These are phyloP conservation scores for Gryllus longicercus DNA, from an alignment of 2,888 invertebrate genomes.

Conservation along the genomic window DNA sequence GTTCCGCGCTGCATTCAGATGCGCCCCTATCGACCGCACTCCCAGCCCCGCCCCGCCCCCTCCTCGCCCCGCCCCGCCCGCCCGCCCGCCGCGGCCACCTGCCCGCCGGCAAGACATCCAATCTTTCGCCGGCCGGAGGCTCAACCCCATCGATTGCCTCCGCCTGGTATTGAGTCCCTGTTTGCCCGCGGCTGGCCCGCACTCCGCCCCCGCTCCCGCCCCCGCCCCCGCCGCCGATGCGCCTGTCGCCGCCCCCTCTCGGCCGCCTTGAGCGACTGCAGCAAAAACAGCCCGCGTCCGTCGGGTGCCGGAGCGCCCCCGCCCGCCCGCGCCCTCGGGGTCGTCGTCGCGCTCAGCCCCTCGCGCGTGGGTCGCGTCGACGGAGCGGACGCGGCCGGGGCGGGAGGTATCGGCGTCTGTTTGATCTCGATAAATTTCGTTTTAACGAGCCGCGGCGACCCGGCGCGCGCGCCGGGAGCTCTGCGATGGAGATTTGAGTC, in stretches of 20 bases:
- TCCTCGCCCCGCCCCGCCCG: background rate
- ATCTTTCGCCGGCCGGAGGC: conserved; percentile 5
- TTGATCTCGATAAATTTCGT: conserved; percentile 10
- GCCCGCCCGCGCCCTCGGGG: background rate
- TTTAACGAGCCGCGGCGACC: conserved; percentile 17
- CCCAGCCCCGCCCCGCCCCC: background rate
- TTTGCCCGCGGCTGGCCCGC: background rate
- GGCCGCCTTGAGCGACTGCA: background rate
- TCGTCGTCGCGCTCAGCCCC: background rate
- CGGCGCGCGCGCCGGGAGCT: background rate
- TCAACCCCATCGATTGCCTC: background rate
- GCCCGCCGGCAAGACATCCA: background rate
- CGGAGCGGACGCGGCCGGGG: background rate
- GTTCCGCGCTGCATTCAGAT: background rate
- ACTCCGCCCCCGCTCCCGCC: background rate
- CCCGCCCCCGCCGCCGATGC: background rate
- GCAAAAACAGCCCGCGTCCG: background rate
- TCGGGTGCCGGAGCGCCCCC: background rate
- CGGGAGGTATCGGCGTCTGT: background rate
- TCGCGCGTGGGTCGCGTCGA: background rate
- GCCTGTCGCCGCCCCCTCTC: background rate
- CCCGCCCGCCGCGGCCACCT: background rate
- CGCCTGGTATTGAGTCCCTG: conserved; percentile 7
- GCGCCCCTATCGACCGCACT: background rate
- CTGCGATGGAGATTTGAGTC: background rate